Evolutionary conservation across 1,140 invertebrate species (phyloP), one percentile per base, ranked within the genome.

Genomic region (Hypsibius dujardini): DNA sequence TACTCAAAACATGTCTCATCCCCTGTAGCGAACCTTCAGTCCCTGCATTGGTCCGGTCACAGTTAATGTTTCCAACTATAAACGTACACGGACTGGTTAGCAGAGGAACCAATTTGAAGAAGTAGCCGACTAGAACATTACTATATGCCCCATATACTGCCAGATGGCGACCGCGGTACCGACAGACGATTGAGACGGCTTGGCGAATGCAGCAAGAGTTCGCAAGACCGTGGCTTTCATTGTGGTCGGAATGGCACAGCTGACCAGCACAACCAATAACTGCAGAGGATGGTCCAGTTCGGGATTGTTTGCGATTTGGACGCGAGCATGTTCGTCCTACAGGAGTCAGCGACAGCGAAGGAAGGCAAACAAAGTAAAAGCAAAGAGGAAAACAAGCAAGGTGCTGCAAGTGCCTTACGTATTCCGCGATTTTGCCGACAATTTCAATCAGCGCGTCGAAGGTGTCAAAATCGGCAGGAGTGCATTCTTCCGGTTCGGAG

Each of bases 201-300:
- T 67, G 12, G 62, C 62, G 42, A 67, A 67, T 7, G 62, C 12
- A 12, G 62, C 62, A 12, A 67, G 62, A 12, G 62, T 42, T 15
- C 12, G 62, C 7, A 67, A 45, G 7, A 42, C 45, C 0, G 62
- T 67, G 42, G 62, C 62, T 67, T 67, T 67, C 62, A 67, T 67
- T 3, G 62, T 67, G 12, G 62, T 67, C 12, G 62, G 62, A 67
- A 67, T 67, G 12, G 12, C 62, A 67, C 62, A 67, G 62, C 62
- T 67, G 42, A 67, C 62, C 62, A 67, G 62, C 12, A 42, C 45
- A 42, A 42, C 12, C 42, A 67, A 45, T 7, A 67, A 15, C 3
- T 67, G 62, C 62, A 67, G 42, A 7, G 62, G 62, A 67, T 67
- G 62, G 42, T 67, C 45, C 62, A 12, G 45, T 7, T 67, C 62